A percentile compares a stretch with the other conserved stretches of the same genome.
Conservation (phyloP, 2,113 vertebrate species). For the Heliornis fulica region DNA sequence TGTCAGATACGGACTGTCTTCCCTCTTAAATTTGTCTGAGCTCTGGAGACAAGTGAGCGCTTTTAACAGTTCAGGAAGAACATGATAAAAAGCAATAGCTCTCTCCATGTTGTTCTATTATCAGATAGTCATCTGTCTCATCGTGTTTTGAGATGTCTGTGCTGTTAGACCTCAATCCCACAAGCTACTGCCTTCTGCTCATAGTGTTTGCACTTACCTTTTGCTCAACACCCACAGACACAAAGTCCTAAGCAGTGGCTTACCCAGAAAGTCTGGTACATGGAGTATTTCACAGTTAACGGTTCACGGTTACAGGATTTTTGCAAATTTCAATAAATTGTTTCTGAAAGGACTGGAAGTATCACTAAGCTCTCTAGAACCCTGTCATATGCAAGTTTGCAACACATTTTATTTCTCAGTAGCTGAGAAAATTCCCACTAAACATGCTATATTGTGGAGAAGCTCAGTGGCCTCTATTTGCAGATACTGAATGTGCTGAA, state of each 20-base stretch:
- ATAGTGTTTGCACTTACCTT: not conserved
- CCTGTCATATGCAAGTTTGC: not conserved
- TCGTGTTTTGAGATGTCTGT: not conserved
- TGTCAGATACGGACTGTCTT: not conserved
- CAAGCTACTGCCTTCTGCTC: not conserved
- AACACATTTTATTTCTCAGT: not conserved
- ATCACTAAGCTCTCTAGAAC: not conserved
- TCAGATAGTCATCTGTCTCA: not conserved
- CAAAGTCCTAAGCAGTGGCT: not conserved
- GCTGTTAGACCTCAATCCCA: not conserved
- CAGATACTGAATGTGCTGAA: not conserved
- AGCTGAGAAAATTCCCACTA: not conserved
- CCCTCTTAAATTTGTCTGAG: not conserved
- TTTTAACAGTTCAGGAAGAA: not conserved
- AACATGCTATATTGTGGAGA: not conserved
- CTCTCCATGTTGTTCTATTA: not conserved
- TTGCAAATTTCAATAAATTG: not conserved
- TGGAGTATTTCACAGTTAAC: not conserved
- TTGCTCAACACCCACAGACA: not conserved
- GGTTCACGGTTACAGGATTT: not conserved
- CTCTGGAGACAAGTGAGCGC: not conserved
- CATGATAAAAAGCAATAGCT: not conserved
- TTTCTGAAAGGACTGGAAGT: not conserved
- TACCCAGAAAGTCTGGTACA: not conserved
- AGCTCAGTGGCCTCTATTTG: not conserved